A percentile compares a stretch with the other conserved stretches of the same genome.
phyloP scores from a whole-genome alignment of 1,140 invertebrate species.

The Neodiprion lecontei region DNA sequence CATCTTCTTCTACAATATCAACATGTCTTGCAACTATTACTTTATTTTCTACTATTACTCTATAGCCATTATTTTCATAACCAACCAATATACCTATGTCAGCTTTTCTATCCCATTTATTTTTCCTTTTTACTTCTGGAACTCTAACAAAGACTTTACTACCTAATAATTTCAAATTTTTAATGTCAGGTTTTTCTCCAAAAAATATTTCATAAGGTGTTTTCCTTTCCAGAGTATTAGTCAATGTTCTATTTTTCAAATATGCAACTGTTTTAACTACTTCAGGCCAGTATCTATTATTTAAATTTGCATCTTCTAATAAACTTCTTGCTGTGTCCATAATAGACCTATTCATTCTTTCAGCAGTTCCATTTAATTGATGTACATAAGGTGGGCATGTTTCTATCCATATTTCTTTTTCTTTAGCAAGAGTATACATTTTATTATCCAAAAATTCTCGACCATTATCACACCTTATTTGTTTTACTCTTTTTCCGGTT shows the following conservation, averaged over 20 bases:
- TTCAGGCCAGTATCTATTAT: not conserved
- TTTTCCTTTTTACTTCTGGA: conserved; percentile 9
- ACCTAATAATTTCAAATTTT: conserved; percentile 39
- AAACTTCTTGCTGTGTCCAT: no score
- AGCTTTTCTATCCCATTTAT: conserved; percentile 48
- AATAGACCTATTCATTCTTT: no score
- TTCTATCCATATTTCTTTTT: no score
- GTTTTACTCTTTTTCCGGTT: no score
- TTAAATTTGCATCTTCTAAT: no score
- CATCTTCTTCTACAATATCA: conserved; percentile 20
- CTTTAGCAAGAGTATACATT: no score
- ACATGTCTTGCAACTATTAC: conserved; percentile 27
- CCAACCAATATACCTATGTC: conserved; percentile 19
- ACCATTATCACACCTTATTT: no score
- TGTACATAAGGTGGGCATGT: conserved; percentile 23
- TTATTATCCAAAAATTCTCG: no score
- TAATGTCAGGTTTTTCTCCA: conserved; percentile 27
- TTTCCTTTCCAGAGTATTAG: conserved; percentile 3
- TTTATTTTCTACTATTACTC: conserved; percentile 24
- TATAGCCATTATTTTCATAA: conserved; percentile 5
- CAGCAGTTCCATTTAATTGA: no score
- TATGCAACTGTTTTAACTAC: conserved; percentile 8
- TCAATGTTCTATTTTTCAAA: conserved; percentile 5
- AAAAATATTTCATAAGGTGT: conserved; percentile 9
- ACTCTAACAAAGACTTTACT: conserved; percentile 32